Conservation (phyloP, 2,888 invertebrate genomes). For the Calliphora vomitoria region DNA sequence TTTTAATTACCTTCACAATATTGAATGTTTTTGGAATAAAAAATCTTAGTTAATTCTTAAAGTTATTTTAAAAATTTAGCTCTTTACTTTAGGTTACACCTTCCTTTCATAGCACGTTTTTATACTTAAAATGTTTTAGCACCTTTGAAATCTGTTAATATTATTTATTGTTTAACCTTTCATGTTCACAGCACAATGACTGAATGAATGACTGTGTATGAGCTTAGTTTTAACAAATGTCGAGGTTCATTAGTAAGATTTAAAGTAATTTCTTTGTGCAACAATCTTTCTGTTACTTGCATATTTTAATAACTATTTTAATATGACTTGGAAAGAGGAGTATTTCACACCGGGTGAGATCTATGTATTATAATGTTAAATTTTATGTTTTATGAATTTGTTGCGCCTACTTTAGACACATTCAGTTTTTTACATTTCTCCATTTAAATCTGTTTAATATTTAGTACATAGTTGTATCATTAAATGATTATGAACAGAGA, state of each 20-base stretch:
- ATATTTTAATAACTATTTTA: not conserved
- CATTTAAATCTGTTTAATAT: not conserved
- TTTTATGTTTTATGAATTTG: slow-evolving; percentile 37
- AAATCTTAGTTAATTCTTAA: not conserved
- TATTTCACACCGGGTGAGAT: slow-evolving; percentile 33
- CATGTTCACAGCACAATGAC: not conserved
- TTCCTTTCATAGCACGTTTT: not conserved
- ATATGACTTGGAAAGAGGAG: slow-evolving; percentile 27
- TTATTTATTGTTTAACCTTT: not conserved
- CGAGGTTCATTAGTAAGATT: slow-evolving; percentile 17
- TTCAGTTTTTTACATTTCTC: slow-evolving; percentile 8
- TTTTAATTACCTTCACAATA: not conserved
- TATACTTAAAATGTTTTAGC: slow-evolving; percentile 3
- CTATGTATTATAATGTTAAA: slow-evolving; percentile 31
- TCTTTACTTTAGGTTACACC: not conserved
- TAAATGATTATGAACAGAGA: not conserved
- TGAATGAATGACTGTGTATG: not conserved
- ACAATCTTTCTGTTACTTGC: not conserved
- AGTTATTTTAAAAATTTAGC: not conserved
- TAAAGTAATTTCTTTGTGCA: slow-evolving; percentile 19
- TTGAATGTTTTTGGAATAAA: not conserved
- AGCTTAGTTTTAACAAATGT: not conserved
- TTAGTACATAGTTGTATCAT: slow-evolving; percentile 18
- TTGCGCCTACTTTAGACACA: slow-evolving; percentile 43
- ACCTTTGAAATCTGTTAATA: not conserved